Percentiles rank a stretch among this genome's conserved stretches.
Evolutionary conservation across 2,888 invertebrate genomes (phyloP).

Genomic region (Lepidocyrtoides sp.): DNA sequence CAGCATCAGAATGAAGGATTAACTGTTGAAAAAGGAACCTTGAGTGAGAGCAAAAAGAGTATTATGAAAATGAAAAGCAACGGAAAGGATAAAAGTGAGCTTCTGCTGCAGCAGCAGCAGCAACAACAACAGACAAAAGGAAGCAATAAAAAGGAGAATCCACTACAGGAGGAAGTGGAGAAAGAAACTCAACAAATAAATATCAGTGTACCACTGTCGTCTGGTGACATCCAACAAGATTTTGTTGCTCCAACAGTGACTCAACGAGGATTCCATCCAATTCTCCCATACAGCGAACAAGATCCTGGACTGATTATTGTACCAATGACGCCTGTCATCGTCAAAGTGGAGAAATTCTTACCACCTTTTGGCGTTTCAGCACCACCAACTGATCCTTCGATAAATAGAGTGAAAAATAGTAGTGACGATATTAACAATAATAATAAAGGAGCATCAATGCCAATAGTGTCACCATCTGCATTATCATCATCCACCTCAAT

Average conservation of each 20-base stretch:
- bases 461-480: neutral
- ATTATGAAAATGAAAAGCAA: slow-evolving; percentile 57
- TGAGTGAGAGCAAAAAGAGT: slow-evolving; percentile 67
- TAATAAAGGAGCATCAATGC: neutral
- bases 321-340: slow-evolving; percentile 49
- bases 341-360: slow-evolving; percentile 69
- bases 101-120: too few species aligned
- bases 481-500: neutral
- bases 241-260: slow-evolving; percentile 81
- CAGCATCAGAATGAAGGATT: slow-evolving; percentile 18
- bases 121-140: slow-evolving; percentile 40
- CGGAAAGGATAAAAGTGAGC: slow-evolving; percentile 56
- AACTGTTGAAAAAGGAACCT: slow-evolving; percentile 7
- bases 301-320: slow-evolving; percentile 83
- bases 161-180: neutral
- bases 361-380: slow-evolving; percentile 39
- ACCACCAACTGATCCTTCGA: neutral
- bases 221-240: slow-evolving; percentile 47
- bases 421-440: neutral
- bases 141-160: slow-evolving; percentile 13
- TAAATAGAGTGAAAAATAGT: neutral
- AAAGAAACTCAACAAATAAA: neutral
- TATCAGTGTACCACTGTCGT: neutral
- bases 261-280: slow-evolving; percentile 83
- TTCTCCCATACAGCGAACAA: slow-evolving; percentile 83